Conservation (phyloP, 2,113 vertebrate genomes). For the Tachysurus fulvidraco region DNA sequence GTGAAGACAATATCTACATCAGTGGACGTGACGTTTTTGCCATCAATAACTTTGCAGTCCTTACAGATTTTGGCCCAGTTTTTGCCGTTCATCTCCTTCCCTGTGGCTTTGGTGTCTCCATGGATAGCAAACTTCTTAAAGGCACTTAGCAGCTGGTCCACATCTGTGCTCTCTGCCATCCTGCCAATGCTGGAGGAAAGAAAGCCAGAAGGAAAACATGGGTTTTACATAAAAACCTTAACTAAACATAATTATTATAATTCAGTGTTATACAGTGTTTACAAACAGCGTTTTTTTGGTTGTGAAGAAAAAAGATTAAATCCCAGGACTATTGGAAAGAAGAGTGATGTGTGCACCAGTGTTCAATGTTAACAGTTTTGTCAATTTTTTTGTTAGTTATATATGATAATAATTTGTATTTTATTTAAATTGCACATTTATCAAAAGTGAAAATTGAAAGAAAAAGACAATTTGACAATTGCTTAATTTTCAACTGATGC, state of each 20-base stretch:
- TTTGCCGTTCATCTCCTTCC: constrained; percentile 91
- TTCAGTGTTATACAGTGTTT: background rate
- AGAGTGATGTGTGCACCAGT: background rate
- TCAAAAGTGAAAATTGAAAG: background rate
- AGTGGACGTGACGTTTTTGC: constrained; percentile 83
- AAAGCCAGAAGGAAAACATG: background rate
- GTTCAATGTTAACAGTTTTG: background rate
- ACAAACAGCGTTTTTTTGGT: background rate
- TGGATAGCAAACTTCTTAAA: constrained; percentile 92
- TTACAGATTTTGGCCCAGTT: constrained; percentile 99
- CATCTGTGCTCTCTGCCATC: constrained; percentile 81
- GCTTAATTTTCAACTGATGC: background rate
- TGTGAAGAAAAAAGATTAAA: background rate
- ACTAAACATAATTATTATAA: background rate
- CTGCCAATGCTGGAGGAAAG: constrained; percentile 52
- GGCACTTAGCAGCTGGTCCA: constrained; percentile 78
- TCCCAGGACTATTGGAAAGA: background rate
- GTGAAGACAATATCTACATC: constrained; percentile 96
- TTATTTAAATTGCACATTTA: background rate
- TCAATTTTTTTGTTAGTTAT: background rate
- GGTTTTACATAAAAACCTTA: background rate
- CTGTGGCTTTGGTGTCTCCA: constrained; percentile 86
- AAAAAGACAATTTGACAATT: background rate
- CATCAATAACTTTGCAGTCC: constrained; percentile 89
- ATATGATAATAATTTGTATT: background rate